Conservation (phyloP, 1,140 invertebrate genomes). For the Eriosoma lanigerum region DNA sequence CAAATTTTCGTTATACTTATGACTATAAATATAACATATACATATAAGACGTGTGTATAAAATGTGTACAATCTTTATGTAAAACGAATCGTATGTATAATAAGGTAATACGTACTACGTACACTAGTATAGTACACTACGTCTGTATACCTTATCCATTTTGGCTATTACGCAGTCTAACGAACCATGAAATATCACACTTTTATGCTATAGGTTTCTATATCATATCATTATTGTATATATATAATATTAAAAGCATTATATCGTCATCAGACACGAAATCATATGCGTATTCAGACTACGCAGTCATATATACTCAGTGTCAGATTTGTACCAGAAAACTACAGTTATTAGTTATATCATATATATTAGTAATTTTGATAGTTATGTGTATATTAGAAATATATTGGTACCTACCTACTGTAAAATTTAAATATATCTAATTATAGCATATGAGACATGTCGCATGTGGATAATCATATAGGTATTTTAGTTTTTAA, state of each 20-base stretch:
- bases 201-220: not conserved
- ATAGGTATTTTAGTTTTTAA: too few species aligned
- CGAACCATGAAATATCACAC: conserved; percentile 34
- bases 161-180: conserved; percentile 6
- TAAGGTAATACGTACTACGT: not conserved
- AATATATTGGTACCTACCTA: too few species aligned
- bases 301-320: too few species aligned
- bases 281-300: too few species aligned
- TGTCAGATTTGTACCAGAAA: conserved; percentile 3
- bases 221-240: not conserved
- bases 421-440: too few species aligned
- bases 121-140: not conserved
- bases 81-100: too few species aligned
- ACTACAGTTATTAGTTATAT: not conserved
- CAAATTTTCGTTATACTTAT: not conserved
- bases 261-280: not conserved
- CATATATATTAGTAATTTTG: too few species aligned
- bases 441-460: too few species aligned
- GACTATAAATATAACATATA: not conserved
- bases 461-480: too few species aligned
- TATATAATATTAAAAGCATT: too few species aligned
- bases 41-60: conserved; percentile 13
- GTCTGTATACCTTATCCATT: conserved; percentile 20
- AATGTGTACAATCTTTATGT: not conserved
- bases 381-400: too few species aligned